Conservation (phyloP, 2,888 invertebrate species). For the Nomada ruficornis region DNA sequence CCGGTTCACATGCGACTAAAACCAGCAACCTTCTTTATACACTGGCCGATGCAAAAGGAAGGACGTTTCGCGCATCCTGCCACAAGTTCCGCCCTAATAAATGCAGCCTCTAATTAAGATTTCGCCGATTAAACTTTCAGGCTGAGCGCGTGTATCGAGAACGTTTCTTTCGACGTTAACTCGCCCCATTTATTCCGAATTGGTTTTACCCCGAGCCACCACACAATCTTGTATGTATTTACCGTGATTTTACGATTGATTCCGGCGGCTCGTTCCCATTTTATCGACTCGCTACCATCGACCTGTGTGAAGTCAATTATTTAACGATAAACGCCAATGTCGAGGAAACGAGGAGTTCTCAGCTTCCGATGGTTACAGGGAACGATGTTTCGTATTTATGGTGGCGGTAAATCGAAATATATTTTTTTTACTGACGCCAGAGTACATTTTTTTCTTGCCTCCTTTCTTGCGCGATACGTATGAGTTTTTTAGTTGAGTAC, state of each 20-base stretch:
- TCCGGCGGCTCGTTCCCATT: not conserved
- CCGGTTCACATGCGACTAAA: conserved; percentile 44
- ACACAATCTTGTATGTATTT: not conserved
- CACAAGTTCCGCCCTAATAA: conserved; percentile 57
- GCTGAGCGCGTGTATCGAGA: conserved; percentile 20
- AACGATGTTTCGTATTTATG: too few relatives aligned
- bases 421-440: too few relatives aligned
- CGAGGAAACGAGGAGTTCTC: not conserved
- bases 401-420: too few relatives aligned
- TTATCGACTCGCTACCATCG: conserved; percentile 7
- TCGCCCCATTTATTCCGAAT: conserved; percentile 41
- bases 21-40: conserved; percentile 40
- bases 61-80: conserved; percentile 18
- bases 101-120: conserved; percentile 61
- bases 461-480: too few relatives aligned
- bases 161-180: conserved; percentile 56
- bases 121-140: conserved; percentile 57
- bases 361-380: not conserved
- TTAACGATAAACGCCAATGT: not conserved
- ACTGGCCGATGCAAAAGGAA: conserved; percentile 14
- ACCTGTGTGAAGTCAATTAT: not conserved
- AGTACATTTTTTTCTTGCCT: too few relatives aligned
- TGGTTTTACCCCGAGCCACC: conserved; percentile 7
- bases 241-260: conserved; percentile 33
- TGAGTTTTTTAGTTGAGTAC: too few relatives aligned